Evolutionary conservation across 2,888 invertebrate species (phyloP), one percentile per base, ranked within the genome.

Genomic region (Metopia argyrocephala): DNA sequence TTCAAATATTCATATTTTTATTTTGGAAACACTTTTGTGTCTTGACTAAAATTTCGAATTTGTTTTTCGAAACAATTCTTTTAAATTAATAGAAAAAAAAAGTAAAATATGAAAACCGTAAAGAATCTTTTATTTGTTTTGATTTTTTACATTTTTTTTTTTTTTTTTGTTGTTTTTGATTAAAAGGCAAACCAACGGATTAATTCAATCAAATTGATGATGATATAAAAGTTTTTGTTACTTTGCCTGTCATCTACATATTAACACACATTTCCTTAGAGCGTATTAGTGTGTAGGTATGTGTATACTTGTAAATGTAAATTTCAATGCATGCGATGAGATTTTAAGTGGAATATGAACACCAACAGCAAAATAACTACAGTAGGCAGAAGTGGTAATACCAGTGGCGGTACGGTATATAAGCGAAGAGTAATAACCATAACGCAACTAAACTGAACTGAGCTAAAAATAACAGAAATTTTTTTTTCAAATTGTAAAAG

Each of bases 171-270:
- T 27, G 4, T 57, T 73, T 78, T 78, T 28, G 31, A 66, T 66
- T 61, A 61, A 56, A 73, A 54, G 66, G 65, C 65, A 78, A 78
- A 71, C 54, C 78, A 46, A 66, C 73, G 65, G 59, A 66, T 73
- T 73, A 54, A 66, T 68, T 66, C 66, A 68, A 73, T 73, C 66
- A 78, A 73, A 78, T n/a, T 73, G 15, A n/a, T 65, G 56, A 57
- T 56, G 31, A 65, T 73, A 64, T 27, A 73, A 73, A 70, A 54
- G 21, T 59, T 66, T 65, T 45, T 73, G 52, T 38, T 31, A 6
- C 28, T 62, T 54, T 21, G 28, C 52, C 54, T 76, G 68, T 61
- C 46, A n/a, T n/a, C n/a, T n/a, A n/a, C n/a, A 31, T 52, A 46
- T n/a, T 45, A 45, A 54, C 7, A 31, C 21, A 59, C 5, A 6